Evolutionary conservation across 2,797 vertebrate species (phyloP).

Genomic region (Scomberomorus guttatus): DNA sequence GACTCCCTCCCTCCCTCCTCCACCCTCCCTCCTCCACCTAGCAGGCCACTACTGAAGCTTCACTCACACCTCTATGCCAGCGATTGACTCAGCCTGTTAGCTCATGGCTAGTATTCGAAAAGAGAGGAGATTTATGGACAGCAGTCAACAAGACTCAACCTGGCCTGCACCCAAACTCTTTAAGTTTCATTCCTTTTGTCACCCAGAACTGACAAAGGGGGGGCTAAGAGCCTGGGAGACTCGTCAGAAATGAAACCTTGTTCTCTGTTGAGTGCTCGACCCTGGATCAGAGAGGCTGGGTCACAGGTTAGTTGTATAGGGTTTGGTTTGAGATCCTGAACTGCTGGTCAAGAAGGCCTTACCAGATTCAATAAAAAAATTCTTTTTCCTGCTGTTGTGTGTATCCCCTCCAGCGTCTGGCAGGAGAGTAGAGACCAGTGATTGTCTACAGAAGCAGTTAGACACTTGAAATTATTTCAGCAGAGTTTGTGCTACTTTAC

Average conservation of each 20-base stretch:
- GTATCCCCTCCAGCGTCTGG: slow-evolving; percentile 67
- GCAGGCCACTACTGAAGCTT: slow-evolving; percentile 61
- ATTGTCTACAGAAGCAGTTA: slow-evolving; percentile 50
- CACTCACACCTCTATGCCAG: slow-evolving; percentile 65
- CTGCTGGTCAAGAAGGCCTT: slow-evolving; percentile 54
- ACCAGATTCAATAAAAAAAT: slow-evolving; percentile 41
- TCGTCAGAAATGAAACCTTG: slow-evolving; percentile 51
- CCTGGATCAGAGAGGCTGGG: slow-evolving; percentile 33
- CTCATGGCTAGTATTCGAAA: slow-evolving; percentile 41
- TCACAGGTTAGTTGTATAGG: slow-evolving; percentile 35
- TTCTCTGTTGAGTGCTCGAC: slow-evolving; percentile 56
- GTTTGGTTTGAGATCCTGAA: slow-evolving; percentile 47
- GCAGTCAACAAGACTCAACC: slow-evolving; percentile 48
- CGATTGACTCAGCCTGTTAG: slow-evolving; percentile 53
- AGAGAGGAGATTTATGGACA: slow-evolving; percentile 46
- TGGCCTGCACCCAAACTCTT: slow-evolving; percentile 50
- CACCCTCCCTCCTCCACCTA: slow-evolving; percentile 30
- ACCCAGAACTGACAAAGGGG: slow-evolving; percentile 49
- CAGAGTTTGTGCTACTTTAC: slow-evolving; percentile 36
- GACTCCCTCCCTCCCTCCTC: slow-evolving; percentile 43
- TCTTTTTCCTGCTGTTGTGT: slow-evolving; percentile 50
- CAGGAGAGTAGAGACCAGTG: slow-evolving; percentile 66
- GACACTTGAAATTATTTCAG: slow-evolving; percentile 39
- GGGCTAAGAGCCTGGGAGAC: slow-evolving; percentile 47
- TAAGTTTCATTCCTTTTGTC: slow-evolving; percentile 50